A percentile compares a stretch with the other conserved stretches of the same genome.
phyloP scores from a whole-genome alignment of 30 jellyfish, hydroid and myxozoan genomes.

The Calvadosia cruxmelitensis region DNA sequence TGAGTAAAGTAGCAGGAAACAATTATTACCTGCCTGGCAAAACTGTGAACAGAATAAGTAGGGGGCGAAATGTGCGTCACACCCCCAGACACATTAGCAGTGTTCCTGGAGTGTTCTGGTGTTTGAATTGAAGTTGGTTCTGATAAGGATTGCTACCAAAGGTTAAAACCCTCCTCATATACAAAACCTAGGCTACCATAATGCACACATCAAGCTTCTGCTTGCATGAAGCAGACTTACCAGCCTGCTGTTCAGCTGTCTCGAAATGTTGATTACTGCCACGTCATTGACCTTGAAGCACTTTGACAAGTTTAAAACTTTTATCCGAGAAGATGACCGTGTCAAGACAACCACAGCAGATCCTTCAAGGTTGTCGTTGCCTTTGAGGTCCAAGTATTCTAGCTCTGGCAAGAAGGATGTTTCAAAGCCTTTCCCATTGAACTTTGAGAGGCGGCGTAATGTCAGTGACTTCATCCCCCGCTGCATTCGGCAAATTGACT shows the following conservation, averaged over 20 bases:
- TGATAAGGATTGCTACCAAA: too few species aligned
- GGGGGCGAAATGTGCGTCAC: too few species aligned
- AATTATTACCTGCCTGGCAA: too few species aligned
- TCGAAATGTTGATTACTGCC: not conserved
- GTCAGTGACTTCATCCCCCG: not conserved
- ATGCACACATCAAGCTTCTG: too few species aligned
- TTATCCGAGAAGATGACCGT: not conserved
- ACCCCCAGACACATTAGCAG: too few species aligned
- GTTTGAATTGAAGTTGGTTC: too few species aligned
- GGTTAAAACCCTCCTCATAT: too few species aligned
- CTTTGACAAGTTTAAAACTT: not conserved
- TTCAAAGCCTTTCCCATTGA: not conserved
- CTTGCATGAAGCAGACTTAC: too few species aligned
- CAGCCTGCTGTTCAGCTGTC: not conserved
- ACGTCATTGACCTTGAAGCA: not conserved
- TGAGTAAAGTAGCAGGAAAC: too few species aligned
- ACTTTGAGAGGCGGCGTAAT: not conserved
- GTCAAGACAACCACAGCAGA: not conserved
- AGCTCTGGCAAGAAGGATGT: not conserved
- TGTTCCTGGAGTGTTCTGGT: too few species aligned
- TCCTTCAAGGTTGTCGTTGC: not conserved
- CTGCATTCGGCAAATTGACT: not conserved
- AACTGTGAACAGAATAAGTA: too few species aligned
- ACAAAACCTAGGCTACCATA: too few species aligned
- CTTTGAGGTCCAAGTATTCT: not conserved